Percentiles rank a stretch among this genome's conserved stretches.
Evolutionary conservation across 2,888 invertebrate species (phyloP).

Genomic region (Heliconius ethilla): DNA sequence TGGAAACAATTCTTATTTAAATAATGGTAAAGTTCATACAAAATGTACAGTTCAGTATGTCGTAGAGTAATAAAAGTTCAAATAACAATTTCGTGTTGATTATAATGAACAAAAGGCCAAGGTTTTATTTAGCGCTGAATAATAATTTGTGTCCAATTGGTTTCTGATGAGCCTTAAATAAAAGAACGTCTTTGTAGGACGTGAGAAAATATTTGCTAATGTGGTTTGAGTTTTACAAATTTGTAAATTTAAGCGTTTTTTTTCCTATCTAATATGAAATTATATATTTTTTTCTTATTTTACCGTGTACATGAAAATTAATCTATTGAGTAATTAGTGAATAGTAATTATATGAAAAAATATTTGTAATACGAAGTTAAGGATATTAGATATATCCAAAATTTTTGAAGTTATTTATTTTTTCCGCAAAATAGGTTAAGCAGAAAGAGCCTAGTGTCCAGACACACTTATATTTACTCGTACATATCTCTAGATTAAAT

Average conservation of each 20-base stretch:
- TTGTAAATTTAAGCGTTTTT: not conserved
- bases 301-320: not conserved
- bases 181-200: conserved; percentile 49
- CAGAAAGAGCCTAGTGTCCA: too few relatives aligned
- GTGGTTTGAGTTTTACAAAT: conserved; percentile 18
- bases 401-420: not conserved
- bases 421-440: too few relatives aligned
- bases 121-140: conserved; percentile 69
- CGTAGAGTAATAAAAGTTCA: conserved; percentile 62
- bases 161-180: conserved; percentile 67
- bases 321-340: not conserved
- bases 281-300: not conserved
- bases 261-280: not conserved
- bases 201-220: conserved; percentile 45
- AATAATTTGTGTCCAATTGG: conserved; percentile 71
- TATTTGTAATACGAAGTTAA: not conserved
- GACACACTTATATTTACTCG: not conserved
- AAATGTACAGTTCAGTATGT: conserved; percentile 35
- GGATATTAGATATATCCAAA: not conserved
- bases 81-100: conserved; percentile 59
- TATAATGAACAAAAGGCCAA: conserved; percentile 72
- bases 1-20: conserved; percentile 53
- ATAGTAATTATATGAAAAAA: not conserved
- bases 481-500: not conserved
- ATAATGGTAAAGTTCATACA: conserved; percentile 55